Evolutionary conservation across 2,113 vertebrate genomes (phyloP).

Genomic region (Hydrochoerus hydrochaeris): DNA sequence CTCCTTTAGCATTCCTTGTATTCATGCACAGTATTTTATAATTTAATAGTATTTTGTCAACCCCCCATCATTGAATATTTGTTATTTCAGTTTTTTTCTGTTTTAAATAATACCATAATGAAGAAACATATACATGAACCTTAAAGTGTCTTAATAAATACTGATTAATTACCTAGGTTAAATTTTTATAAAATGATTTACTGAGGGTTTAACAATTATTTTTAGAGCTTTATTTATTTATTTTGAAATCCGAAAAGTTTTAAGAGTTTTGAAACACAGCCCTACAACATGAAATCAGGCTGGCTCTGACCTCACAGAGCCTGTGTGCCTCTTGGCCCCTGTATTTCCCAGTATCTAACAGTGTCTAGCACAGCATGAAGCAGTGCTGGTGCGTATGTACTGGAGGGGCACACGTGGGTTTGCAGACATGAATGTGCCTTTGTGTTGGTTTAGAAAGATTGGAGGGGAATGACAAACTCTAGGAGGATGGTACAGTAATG

Average conservation of each 20-base stretch:
- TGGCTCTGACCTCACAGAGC: not conserved
- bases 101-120: constrained; percentile 43
- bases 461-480: not conserved
- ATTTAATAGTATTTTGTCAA: constrained; percentile 36
- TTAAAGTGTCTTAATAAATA: not conserved
- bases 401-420: not conserved
- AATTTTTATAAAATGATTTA: not conserved
- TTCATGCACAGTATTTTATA: not conserved
- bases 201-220: not conserved
- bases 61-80: not conserved
- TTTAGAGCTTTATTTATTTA: constrained; percentile 28
- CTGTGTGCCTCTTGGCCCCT: not conserved
- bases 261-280: not conserved
- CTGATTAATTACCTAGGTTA: not conserved
- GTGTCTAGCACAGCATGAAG: not conserved
- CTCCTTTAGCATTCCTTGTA: not conserved
- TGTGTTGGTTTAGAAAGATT: not conserved
- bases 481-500: not conserved
- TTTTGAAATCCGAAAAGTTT: not conserved
- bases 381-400: not conserved
- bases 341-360: not conserved
- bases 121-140: not conserved
- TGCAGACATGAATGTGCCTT: not conserved
- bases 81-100: not conserved
- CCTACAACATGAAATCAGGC: not conserved